A percentile compares a stretch with the other conserved stretches of the same genome.
These are phyloP conservation scores for Brienomyrus longianalis DNA, from an alignment of 2,113 vertebrate genomes.

Conservation along the genomic window DNA sequence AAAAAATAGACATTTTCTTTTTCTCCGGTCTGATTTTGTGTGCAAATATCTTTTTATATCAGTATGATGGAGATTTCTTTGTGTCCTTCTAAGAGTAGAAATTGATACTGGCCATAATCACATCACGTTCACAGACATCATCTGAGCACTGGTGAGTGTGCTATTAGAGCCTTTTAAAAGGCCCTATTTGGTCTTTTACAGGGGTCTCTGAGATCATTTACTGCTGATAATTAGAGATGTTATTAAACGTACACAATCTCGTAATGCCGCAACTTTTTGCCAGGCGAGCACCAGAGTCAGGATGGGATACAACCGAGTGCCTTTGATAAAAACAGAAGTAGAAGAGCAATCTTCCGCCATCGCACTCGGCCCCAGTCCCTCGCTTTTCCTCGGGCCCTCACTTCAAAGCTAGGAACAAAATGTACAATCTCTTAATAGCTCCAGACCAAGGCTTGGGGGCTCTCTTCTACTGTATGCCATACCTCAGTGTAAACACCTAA, in stretches of 20 bases:
- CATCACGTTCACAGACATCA: slow-evolving; percentile 44
- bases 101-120: slow-evolving; percentile 36
- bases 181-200: slow-evolving; percentile 51
- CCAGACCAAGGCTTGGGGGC: slow-evolving; percentile 94
- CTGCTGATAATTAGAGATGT: slow-evolving; percentile 62
- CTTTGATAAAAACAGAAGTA: slow-evolving; percentile 81
- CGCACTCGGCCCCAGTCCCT: slow-evolving; percentile 81
- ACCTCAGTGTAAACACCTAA: slow-evolving; percentile 98
- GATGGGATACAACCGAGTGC: slow-evolving; percentile 66
- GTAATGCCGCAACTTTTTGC: slow-evolving; percentile 68
- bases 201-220: slow-evolving; percentile 27
- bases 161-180: slow-evolving; percentile 39
- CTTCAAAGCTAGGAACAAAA: slow-evolving; percentile 99
- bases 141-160: slow-evolving; percentile 29
- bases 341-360: slow-evolving; percentile 81
- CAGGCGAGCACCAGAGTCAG: slow-evolving; percentile 58
- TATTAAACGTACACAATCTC: slow-evolving; percentile 69
- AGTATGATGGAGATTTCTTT: slow-evolving; percentile 24
- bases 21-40: slow-evolving; percentile 14
- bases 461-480: slow-evolving; percentile 84
- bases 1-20: slow-evolving; percentile 9
- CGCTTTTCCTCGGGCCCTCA: slow-evolving; percentile 82
- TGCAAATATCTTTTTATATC: slow-evolving; percentile 30
- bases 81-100: slow-evolving; percentile 31
- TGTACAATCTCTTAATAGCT: slow-evolving; percentile 99